Percentiles rank a stretch among this genome's conserved stretches.
phyloP scores from a whole-genome alignment of 2,888 invertebrate species.

The Uropetala carovei region DNA sequence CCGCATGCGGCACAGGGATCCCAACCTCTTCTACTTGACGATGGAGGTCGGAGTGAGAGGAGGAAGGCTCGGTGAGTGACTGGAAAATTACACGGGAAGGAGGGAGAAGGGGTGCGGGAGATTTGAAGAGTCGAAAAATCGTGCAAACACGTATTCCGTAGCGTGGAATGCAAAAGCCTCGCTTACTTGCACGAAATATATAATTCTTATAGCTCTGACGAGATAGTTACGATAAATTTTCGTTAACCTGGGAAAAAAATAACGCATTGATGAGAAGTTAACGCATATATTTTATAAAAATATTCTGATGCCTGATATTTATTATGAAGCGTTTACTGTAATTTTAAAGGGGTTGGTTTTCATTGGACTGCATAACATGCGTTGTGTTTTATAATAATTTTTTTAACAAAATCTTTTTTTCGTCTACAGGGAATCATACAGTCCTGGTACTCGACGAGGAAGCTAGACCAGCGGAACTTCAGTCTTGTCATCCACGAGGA shows the following conservation, averaged over 20 bases:
- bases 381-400: not conserved
- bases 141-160: too few species aligned
- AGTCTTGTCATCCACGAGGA: slow-evolving; percentile 95
- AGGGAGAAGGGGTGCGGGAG: too few species aligned
- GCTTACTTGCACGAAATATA: too few species aligned
- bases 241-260: too few species aligned
- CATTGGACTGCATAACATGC: too few species aligned
- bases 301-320: not conserved
- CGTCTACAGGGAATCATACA: slow-evolving; percentile 82
- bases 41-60: slow-evolving; percentile 91
- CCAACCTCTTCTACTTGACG: slow-evolving; percentile 93
- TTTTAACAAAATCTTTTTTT: not conserved
- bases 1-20: slow-evolving; percentile 94
- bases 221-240: too few species aligned
- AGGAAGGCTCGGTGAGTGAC: slow-evolving; percentile 52
- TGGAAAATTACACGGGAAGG: not conserved
- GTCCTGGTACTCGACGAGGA: slow-evolving; percentile 91
- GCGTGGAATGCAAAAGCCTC: too few species aligned
- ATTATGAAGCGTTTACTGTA: not conserved
- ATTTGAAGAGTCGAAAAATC: too few species aligned
- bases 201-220: too few species aligned
- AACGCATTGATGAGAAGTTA: too few species aligned
- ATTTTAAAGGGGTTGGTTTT: too few species aligned
- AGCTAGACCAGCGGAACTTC: slow-evolving; percentile 92
- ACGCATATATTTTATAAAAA: too few species aligned